Percentiles rank a stretch among this genome's conserved stretches.
Evolutionary conservation across 2,888 invertebrate genomes (phyloP).

Genomic region (Colostygia pectinataria): DNA sequence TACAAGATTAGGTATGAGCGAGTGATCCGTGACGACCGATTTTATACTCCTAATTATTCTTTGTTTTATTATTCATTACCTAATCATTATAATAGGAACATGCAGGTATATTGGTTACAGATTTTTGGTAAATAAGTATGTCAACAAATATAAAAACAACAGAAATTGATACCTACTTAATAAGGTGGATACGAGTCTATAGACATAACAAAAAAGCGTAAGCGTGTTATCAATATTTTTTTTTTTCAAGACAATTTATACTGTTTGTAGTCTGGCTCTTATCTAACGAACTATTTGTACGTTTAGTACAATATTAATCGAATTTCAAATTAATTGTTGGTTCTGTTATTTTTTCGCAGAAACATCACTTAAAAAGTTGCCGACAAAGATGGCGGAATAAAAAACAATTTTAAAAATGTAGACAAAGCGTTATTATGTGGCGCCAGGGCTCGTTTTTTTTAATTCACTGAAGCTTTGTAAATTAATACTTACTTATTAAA

Average conservation of each 20-base stretch:
- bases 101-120: too few relatives aligned
- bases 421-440: slow-evolving; percentile 23
- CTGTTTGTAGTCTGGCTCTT: background rate
- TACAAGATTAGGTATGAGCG: too few relatives aligned
- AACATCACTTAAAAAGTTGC: slow-evolving; percentile 10
- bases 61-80: too few relatives aligned
- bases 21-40: background rate
- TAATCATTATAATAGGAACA: too few relatives aligned
- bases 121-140: too few relatives aligned
- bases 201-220: too few relatives aligned
- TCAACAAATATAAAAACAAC: too few relatives aligned
- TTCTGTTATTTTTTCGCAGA: slow-evolving; percentile 14
- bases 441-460: slow-evolving; percentile 15
- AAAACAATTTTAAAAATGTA: slow-evolving; percentile 15
- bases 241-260: background rate
- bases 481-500: slow-evolving; percentile 11
- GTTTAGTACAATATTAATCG: background rate
- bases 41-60: too few relatives aligned
- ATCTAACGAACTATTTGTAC: background rate
- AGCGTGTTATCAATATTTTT: background rate
- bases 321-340: slow-evolving; percentile 13
- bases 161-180: too few relatives aligned
- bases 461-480: slow-evolving; percentile 7
- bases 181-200: too few relatives aligned
- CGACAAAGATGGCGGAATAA: slow-evolving; percentile 20